A percentile compares a stretch with the other conserved stretches of the same genome.
phyloP scores from a whole-genome alignment of 2,797 vertebrate species.

The Cyprinodon diabolis region DNA sequence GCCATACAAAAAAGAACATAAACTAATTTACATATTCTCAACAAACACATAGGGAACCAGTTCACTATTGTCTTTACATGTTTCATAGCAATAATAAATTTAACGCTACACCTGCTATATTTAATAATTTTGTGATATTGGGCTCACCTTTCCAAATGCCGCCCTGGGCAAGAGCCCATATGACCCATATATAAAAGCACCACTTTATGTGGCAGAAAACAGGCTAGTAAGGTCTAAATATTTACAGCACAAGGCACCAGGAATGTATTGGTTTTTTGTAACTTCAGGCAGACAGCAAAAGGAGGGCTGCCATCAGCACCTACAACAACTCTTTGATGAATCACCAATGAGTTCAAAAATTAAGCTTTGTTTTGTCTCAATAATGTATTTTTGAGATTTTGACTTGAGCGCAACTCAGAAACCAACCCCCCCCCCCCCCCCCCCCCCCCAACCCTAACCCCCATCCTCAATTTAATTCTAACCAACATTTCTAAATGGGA shows the following conservation, averaged over 20 bases:
- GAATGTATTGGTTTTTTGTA: no score
- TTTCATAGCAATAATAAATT: no score
- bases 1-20: background rate
- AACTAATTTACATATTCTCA: background rate
- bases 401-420: background rate
- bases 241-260: background rate
- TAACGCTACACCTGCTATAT: background rate
- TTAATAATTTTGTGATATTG: background rate
- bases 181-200: background rate
- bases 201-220: background rate
- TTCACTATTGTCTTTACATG: background rate
- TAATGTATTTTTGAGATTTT: no score
- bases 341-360: no score
- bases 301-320: no score
- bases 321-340: no score
- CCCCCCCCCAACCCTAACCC: no score
- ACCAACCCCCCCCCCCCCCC: background rate
- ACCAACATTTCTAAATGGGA: background rate
- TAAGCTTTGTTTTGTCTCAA: no score
- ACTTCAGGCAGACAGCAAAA: no score
- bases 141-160: background rate
- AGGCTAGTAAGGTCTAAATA: background rate
- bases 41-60: background rate
- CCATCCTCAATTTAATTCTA: background rate
- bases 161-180: background rate